Evolutionary conservation across 2,888 invertebrate genomes (phyloP).

Genomic region (Toxonevra muliebris): DNA sequence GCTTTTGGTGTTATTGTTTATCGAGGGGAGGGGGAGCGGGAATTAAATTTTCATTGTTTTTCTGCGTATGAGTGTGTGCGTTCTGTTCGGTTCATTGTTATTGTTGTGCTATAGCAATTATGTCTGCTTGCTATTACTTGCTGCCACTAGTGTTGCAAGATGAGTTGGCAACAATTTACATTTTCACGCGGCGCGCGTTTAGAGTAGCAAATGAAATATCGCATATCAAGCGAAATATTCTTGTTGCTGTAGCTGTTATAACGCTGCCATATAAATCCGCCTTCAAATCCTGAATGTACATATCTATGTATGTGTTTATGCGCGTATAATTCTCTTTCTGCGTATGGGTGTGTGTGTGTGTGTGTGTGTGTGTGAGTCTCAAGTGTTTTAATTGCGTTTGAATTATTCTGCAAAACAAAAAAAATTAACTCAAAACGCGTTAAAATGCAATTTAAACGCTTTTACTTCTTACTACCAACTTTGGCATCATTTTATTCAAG

Average conservation of each 20-base stretch:
- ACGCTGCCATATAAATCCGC: constrained; percentile 14
- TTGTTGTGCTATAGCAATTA: constrained; percentile 24
- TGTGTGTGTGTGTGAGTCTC: constrained; percentile 4
- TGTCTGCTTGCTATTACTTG: constrained; percentile 11
- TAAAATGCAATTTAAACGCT: too few species aligned
- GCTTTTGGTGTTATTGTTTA: too few species aligned
- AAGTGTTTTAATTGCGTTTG: too few species aligned
- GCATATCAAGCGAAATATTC: constrained; percentile 25
- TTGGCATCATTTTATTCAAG: too few species aligned
- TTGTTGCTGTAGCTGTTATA: constrained; percentile 18
- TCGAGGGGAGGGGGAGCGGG: too few species aligned
- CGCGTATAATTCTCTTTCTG: neutral
- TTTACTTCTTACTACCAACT: too few species aligned
- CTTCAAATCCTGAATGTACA: neutral
- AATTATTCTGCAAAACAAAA: too few species aligned
- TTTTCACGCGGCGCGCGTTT: neutral
- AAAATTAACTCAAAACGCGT: too few species aligned
- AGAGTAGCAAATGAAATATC: constrained; percentile 41
- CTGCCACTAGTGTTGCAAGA: too few species aligned
- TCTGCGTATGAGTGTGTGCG: neutral
- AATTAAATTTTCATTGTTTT: too few species aligned
- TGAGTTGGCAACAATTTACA: neutral
- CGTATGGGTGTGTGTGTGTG: constrained; percentile 10
- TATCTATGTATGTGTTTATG: constrained; percentile 4
- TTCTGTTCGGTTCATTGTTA: constrained; percentile 22